Evolutionary conservation across 2,113 vertebrate species (phyloP).

Genomic region (Phoxinus phoxinus): DNA sequence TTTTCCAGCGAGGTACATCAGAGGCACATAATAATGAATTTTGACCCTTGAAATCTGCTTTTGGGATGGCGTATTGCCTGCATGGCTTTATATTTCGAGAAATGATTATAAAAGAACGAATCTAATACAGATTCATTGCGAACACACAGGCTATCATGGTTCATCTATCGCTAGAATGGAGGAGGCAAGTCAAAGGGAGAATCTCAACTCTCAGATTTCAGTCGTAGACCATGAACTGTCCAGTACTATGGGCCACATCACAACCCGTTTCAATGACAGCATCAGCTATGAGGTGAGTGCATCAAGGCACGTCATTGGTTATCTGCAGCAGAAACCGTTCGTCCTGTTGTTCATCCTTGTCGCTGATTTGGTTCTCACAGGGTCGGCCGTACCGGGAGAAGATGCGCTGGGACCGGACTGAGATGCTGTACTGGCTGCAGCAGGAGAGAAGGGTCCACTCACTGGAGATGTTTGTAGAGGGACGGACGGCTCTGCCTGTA

Average conservation of each 20-base stretch:
- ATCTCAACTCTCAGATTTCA: slow-evolving; percentile 60
- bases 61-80: background rate
- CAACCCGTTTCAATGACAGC: slow-evolving; percentile 66
- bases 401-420: slow-evolving; percentile 76
- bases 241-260: slow-evolving; percentile 62
- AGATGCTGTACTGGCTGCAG: slow-evolving; percentile 83
- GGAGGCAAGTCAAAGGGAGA: slow-evolving; percentile 63
- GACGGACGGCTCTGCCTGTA: background rate
- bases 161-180: slow-evolving; percentile 54
- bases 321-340: background rate
- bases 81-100: background rate
- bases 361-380: slow-evolving; percentile 45
- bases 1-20: slow-evolving; percentile 65
- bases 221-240: slow-evolving; percentile 61
- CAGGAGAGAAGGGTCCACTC: slow-evolving; percentile 66
- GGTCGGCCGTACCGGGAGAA: slow-evolving; percentile 77
- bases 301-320: background rate
- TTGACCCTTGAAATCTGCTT: background rate
- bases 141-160: slow-evolving; percentile 42
- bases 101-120: background rate
- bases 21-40: background rate
- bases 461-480: slow-evolving; percentile 45
- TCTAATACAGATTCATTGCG: background rate
- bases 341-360: background rate
- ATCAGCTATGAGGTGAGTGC: slow-evolving; percentile 68